These are phyloP conservation scores for Myrmophylax atrothorax DNA, from an alignment of 2,113 vertebrate species.

Conservation along the genomic window DNA sequence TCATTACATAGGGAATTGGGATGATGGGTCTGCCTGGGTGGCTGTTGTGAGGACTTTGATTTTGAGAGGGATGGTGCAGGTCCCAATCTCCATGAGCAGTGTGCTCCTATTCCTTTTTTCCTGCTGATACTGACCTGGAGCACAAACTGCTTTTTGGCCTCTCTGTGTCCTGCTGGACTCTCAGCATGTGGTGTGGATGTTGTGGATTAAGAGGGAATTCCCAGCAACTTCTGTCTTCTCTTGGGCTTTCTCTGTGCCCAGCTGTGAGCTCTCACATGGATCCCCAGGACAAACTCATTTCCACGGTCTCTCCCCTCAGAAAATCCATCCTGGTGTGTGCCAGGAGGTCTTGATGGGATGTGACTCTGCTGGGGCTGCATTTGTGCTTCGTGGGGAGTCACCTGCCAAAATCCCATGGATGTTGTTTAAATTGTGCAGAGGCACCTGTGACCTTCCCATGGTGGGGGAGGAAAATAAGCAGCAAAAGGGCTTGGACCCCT, in stretches of 20 bases:
- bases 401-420: background rate
- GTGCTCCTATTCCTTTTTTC: background rate
- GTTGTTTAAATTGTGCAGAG: background rate
- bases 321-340: background rate
- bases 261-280: background rate
- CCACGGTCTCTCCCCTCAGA: background rate
- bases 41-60: background rate
- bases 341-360: background rate
- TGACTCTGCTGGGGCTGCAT: background rate
- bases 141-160: background rate
- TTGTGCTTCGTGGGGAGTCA: background rate
- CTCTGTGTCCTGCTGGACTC: background rate
- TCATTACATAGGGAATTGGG: background rate
- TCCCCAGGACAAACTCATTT: background rate
- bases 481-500: background rate
- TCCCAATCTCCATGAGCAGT: background rate
- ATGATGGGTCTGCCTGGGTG: no score
- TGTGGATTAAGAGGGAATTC: background rate
- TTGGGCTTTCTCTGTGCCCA: background rate
- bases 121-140: background rate
- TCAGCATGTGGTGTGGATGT: no score
- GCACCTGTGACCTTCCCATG: background rate
- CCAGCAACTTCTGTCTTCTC: background rate
- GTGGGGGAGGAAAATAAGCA: background rate
- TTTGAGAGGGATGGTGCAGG: background rate